Base-by-base conservation (phyloP, 2,113 vertebrate genomes). In the Actenoides lindsayi region DNA sequence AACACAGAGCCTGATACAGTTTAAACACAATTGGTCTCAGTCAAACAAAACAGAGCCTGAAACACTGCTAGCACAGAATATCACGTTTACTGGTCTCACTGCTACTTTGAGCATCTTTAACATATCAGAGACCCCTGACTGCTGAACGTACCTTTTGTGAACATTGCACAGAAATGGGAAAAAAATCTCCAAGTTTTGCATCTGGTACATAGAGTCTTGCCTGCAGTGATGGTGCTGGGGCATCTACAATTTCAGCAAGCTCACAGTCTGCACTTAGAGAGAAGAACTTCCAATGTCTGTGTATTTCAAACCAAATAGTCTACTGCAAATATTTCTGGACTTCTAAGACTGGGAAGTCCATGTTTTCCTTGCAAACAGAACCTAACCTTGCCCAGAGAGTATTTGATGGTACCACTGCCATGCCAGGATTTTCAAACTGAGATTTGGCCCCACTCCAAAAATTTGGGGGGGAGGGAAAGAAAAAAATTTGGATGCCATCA, bases 381-480 rank as follows among this genome's bases (percentile, higher is more conserved):
- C 35, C 27, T 69, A 82, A 75, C 21, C 16, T 71, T 4, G 2
- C 33, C 51, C 69, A 63, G 44, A 65, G 44, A 59, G 15, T 31
- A 88, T 28, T 57, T 68, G 39, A 60, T 8, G 51, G 20, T 19
- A 46, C 12, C 62, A 57, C 27, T 37, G 23, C 35, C 27, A 44
- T 62, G 93, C 87, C 46, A 78, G 28, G 27, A 84, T 79, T 81
- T 78, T 71, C 56, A 68, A 76, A 89, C 37, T 5, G 48, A 90
- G 65, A 84, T 46, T 85, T 97, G 96, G 90, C 71, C 33, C n/a
- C 27, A 11, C 11, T 93, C 90, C 97, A 97, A 87, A 87, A 70
- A 56, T 80, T 79, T 48, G 3, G 5, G 30, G 5, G 10, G 9
- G 30, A 4, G 10, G 10, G 5, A 30, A 53, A 28, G 44, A 57